Conservation (phyloP, 1,140 invertebrate species). For the Protaetia brevitarsis region DNA sequence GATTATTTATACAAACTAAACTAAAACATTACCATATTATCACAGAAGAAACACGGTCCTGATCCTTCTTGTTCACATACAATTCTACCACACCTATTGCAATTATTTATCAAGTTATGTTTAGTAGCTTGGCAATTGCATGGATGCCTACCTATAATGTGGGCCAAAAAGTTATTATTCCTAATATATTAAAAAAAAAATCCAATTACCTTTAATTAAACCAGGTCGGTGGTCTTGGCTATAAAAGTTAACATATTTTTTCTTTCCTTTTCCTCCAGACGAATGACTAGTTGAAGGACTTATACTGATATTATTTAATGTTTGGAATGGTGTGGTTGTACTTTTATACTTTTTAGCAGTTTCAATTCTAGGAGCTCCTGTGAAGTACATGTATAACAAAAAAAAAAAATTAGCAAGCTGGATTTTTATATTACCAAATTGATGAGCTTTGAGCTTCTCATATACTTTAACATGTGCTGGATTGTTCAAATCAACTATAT, state of each 20-base stretch:
- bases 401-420: not conserved
- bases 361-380: not conserved
- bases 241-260: slow-evolving; percentile 73
- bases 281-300: slow-evolving; percentile 19
- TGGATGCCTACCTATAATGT: slow-evolving; percentile 65
- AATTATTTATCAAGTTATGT: slow-evolving; percentile 92
- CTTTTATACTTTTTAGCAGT: not conserved
- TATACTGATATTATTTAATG: not conserved
- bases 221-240: slow-evolving; percentile 54
- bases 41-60: slow-evolving; percentile 93
- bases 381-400: not conserved
- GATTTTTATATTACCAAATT: slow-evolving; percentile 37
- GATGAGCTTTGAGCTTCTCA: slow-evolving; percentile 58
- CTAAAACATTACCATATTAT: slow-evolving; percentile 64
- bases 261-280: slow-evolving; percentile 28
- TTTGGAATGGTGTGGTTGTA: not conserved
- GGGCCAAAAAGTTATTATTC: slow-evolving; percentile 12
- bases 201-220: slow-evolving; percentile 68
- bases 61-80: slow-evolving; percentile 96
- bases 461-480: slow-evolving; percentile 64
- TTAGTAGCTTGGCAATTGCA: slow-evolving; percentile 92
- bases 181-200: slow-evolving; percentile 28
- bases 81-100: slow-evolving; percentile 88
- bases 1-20: not conserved
- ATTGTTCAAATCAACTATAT: slow-evolving; percentile 62